Percentiles rank a stretch among this genome's conserved stretches.
These are phyloP conservation scores for Hydrolagus colliei DNA, from an alignment of 2,797 vertebrate genomes.

Conservation along the genomic window DNA sequence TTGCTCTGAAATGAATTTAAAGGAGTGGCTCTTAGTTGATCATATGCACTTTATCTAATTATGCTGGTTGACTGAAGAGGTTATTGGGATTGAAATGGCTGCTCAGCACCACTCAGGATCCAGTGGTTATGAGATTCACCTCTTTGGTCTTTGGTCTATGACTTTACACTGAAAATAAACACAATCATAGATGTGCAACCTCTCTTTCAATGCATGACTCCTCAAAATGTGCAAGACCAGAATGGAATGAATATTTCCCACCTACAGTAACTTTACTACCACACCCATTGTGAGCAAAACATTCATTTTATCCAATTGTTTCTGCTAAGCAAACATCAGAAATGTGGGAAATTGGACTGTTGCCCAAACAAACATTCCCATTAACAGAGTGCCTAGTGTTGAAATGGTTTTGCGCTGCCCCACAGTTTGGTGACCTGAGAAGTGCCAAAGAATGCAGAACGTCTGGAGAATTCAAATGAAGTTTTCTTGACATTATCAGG, in stretches of 20 bases:
- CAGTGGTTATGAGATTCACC: not conserved
- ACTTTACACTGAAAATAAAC: not conserved
- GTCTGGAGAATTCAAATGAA: not conserved
- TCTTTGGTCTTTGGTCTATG: not conserved
- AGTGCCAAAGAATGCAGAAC: not conserved
- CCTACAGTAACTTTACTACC: not conserved
- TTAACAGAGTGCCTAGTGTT: not conserved
- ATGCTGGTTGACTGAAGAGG: no score
- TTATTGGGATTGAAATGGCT: no score
- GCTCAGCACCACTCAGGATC: no score
- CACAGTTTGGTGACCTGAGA: not conserved
- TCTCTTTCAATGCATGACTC: no score
- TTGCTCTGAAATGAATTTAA: no score
- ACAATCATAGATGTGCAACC: not conserved
- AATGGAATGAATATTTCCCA: not conserved
- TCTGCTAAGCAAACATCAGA: slow-evolving; percentile 9
- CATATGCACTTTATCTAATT: no score
- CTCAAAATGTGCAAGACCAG: not conserved
- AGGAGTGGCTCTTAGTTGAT: no score
- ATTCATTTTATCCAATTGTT: slow-evolving; percentile 14
- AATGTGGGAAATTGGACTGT: slow-evolving; percentile 5
- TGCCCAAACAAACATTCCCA: slow-evolving; percentile 11
- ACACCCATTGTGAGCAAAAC: slow-evolving; percentile 12
- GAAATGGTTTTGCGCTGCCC: not conserved
- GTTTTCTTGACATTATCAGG: not conserved